Evolutionary conservation across 2,797 vertebrate genomes (phyloP), one percentile per base, ranked within the genome.

Genomic region (Mionectes olivaceus): DNA sequence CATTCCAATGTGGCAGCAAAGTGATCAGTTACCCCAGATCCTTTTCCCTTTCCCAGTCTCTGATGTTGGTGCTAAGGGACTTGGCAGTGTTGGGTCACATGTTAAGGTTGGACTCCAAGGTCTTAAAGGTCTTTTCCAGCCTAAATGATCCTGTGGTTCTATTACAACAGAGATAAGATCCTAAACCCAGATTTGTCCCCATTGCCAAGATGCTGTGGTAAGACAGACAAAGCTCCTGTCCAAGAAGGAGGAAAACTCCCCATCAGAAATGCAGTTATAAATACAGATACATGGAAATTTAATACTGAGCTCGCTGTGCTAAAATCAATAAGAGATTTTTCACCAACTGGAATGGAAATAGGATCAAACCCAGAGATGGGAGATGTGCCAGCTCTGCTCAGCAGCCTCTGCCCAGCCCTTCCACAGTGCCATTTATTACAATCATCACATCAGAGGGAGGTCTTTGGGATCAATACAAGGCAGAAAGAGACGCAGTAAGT

Each of bases 251-350:
- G 30, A 75, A 94, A 88, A 90, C 23, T 80, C 61, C 39, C 41
- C 27, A 65, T 53, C 73, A 83, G 80, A 90, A 91, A 83, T 43
- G 55, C 28, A 75, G 76, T 35, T 88, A 87, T 81, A 95, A 90
- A 91, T 81, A 93, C 16, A 92, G 73, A 91, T 49, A 60, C 27
- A 60, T 75, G 59, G 83, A 95, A 90, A 93, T 90, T 77, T 92
- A 47, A 83, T 94, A 96, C 75, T 87, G 96, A 88, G 33, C 47
- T 91, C 82, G 28, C 90, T 82, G 47, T 67, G 55, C 28, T 76
- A 83, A 93, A 96, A 93, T 91, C 93, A 89, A 73, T 89, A 56
- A 44, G 10, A 80, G 44, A 67, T 89, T 93, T 83, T 85, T 89
- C 61, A 80, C 67, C 32, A 87, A 7, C 68, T 73, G 64, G 59